phyloP scores from a whole-genome alignment of 2,888 invertebrate genomes.

The Aradus depressus region DNA sequence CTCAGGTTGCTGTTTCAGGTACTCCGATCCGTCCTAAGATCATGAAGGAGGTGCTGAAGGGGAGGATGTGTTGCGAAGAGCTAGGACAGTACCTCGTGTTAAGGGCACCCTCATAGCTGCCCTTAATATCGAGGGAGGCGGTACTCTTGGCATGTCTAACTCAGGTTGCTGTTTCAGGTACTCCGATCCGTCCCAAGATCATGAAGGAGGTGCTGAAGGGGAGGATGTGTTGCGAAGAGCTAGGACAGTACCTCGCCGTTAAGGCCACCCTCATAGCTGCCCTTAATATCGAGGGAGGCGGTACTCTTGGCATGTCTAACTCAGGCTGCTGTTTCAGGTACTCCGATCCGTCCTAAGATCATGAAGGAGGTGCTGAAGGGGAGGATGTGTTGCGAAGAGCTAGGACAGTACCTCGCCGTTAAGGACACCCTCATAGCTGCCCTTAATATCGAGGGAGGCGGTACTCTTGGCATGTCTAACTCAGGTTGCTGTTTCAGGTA shows the following conservation, averaged over 20 bases:
- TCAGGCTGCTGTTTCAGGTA: too few relatives aligned
- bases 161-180: constrained; percentile 2
- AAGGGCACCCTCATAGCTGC: constrained; percentile 6
- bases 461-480: neutral
- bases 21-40: constrained; percentile 3
- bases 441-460: neutral
- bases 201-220: constrained; percentile 9
- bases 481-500: neutral
- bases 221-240: neutral
- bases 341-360: constrained; percentile 3
- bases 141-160: too few relatives aligned
- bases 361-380: constrained; percentile 9
- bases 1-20: constrained; percentile 2
- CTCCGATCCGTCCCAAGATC: constrained; percentile 3
- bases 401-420: constrained; percentile 4
- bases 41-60: constrained; percentile 9
- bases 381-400: neutral
- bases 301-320: too few relatives aligned
- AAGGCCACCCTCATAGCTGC: constrained; percentile 6
- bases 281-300: constrained; percentile 5
- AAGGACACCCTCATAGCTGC: constrained; percentile 7
- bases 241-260: constrained; percentile 4
- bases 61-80: neutral
- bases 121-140: constrained; percentile 5
- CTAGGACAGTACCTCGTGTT: constrained; percentile 4